These are phyloP conservation scores for Tenthredo mesomela DNA, from an alignment of 2,888 invertebrate species.

Conservation along the genomic window DNA sequence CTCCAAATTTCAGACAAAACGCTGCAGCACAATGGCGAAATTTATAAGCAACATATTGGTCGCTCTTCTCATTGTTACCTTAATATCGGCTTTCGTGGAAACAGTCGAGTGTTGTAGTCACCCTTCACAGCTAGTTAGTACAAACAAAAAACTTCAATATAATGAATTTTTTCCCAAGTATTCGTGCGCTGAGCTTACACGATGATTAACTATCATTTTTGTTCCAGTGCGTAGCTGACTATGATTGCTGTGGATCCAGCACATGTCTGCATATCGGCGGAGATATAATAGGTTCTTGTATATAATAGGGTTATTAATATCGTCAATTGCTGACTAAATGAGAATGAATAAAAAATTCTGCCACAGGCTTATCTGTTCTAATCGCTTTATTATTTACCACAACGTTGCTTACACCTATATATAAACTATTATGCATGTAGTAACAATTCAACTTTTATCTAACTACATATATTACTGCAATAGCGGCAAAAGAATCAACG, in stretches of 20 bases:
- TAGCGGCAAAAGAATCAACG: not conserved
- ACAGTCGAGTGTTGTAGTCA: not conserved
- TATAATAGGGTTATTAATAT: not conserved
- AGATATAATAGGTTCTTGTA: not conserved
- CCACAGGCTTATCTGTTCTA: too few relatives aligned
- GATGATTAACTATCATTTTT: not conserved
- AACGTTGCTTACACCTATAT: not conserved
- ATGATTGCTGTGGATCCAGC: not conserved
- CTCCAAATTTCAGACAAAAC: not conserved
- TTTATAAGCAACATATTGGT: not conserved
- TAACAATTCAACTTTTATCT: not conserved
- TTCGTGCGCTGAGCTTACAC: not conserved
- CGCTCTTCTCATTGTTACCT: not conserved
- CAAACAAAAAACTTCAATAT: not conserved
- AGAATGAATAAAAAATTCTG: not conserved
- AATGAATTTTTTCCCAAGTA: not conserved
- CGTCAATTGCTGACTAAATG: not conserved
- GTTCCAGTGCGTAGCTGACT: not conserved
- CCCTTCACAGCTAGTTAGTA: not conserved
- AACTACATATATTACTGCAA: not conserved
- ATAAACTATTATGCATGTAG: not conserved
- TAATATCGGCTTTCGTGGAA: not conserved
- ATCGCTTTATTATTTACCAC: not conserved
- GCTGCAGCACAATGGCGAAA: not conserved
- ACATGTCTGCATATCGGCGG: not conserved